A percentile compares a stretch with the other conserved stretches of the same genome.
Evolutionary conservation across 2,888 invertebrate genomes (phyloP).

Genomic region (Kryphioiulus occultus): DNA sequence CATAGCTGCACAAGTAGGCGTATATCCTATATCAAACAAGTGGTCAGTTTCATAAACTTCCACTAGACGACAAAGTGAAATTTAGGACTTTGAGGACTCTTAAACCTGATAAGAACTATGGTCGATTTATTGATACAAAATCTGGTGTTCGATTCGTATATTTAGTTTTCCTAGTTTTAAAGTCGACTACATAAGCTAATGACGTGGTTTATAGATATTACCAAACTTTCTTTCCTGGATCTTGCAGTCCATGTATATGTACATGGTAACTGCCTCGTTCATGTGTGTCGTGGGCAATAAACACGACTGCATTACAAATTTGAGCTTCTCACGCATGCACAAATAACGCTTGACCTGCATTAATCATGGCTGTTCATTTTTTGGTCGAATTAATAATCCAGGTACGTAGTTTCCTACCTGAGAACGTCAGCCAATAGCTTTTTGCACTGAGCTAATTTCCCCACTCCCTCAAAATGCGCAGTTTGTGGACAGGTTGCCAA

Average conservation of each 20-base stretch:
- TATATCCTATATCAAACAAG: no score
- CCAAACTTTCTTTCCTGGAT: background rate
- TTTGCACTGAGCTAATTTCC: background rate
- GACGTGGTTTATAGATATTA: background rate
- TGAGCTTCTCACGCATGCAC: background rate
- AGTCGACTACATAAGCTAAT: no score
- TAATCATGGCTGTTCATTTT: background rate
- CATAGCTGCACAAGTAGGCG: no score
- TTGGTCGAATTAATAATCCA: background rate
- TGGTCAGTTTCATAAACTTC: no score
- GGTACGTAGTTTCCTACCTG: background rate
- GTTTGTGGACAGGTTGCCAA: background rate
- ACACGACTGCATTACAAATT: background rate
- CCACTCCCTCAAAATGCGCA: background rate
- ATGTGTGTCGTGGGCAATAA: conserved; percentile 3
- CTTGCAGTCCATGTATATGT: background rate
- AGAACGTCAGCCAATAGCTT: background rate
- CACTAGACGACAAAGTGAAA: no score
- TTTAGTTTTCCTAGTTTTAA: no score
- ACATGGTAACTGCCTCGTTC: background rate
- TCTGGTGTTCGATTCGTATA: no score
- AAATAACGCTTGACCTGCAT: conserved; percentile 25
- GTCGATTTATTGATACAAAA: no score
- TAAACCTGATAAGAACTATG: no score
- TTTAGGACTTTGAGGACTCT: no score